These are phyloP conservation scores for Ariolimax columbianus DNA, from an alignment of 2,888 invertebrate species.

Conservation along the genomic window DNA sequence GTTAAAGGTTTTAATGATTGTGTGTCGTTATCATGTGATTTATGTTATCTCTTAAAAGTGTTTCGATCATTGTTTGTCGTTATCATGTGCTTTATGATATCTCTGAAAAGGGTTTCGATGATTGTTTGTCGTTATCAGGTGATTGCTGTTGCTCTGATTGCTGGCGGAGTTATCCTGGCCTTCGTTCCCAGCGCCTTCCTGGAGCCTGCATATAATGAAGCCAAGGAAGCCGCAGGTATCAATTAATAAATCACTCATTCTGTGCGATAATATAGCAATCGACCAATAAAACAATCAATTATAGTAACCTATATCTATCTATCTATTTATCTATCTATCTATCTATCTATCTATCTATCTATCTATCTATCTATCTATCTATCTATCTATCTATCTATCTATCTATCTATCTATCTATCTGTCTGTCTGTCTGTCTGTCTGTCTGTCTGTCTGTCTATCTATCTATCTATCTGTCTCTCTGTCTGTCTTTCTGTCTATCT, in stretches of 20 bases:
- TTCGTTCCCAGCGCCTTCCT: slow-evolving; percentile 2
- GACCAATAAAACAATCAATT: background rate
- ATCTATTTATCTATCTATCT: too few species aligned
- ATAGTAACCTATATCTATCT: too few species aligned
- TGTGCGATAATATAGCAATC: background rate
- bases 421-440: background rate
- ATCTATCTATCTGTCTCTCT: too few species aligned
- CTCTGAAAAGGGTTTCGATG: too few species aligned
- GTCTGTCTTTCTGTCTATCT: too few species aligned
- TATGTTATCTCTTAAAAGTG: too few species aligned
- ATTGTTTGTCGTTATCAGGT: background rate
- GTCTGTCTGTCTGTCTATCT: background rate
- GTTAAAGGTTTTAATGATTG: too few species aligned
- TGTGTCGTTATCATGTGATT: too few species aligned
- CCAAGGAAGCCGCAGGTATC: background rate
- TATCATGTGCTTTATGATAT: too few species aligned
- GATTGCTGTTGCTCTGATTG: background rate
- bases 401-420: too few species aligned
- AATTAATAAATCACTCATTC: background rate
- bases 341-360: background rate
- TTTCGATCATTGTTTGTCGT: too few species aligned
- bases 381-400: background rate
- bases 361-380: background rate
- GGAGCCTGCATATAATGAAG: background rate
- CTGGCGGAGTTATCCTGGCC: slow-evolving; percentile 11